Percentiles rank a stretch among this genome's conserved stretches.
phyloP scores from a whole-genome alignment of 2,888 invertebrate species.

The Metellina segmentata region DNA sequence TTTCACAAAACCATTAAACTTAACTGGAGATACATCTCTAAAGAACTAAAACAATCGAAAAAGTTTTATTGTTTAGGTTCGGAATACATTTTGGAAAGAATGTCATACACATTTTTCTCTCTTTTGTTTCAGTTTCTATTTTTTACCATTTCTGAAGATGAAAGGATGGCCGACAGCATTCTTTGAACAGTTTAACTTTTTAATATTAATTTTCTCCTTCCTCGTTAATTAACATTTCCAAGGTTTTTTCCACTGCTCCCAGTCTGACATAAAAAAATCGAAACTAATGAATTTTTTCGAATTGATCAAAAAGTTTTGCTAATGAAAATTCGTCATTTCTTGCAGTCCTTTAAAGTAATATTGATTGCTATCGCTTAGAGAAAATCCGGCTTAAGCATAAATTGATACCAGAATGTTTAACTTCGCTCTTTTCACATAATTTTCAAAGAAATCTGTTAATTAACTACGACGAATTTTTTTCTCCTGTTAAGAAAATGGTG shows the following conservation, averaged over 20 bases:
- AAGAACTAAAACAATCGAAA: neutral
- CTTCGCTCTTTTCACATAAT: neutral
- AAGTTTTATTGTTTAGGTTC: neutral
- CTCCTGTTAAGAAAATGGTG: neutral
- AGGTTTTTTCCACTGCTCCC: neutral
- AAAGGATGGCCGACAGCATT: neutral
- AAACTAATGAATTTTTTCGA: slow-evolving; percentile 38
- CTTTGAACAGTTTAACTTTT: neutral
- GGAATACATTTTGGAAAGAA: neutral
- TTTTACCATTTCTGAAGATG: neutral
- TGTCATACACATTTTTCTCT: neutral
- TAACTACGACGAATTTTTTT: neutral
- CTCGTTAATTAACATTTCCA: slow-evolving; percentile 33
- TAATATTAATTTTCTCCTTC: slow-evolving; percentile 3
- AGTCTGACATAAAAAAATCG: neutral
- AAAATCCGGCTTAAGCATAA: neutral
- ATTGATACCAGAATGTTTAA: neutral
- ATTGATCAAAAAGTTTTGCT: slow-evolving; percentile 12
- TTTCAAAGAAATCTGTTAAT: neutral
- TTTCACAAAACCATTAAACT: neutral
- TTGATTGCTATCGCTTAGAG: neutral
- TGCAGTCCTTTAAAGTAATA: neutral
- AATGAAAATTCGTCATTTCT: slow-evolving; percentile 38
- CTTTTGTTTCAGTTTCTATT: neutral
- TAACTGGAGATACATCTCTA: neutral